These are phyloP conservation scores for Xiphydria camelus DNA, from an alignment of 2,888 invertebrate species.

Conservation along the genomic window DNA sequence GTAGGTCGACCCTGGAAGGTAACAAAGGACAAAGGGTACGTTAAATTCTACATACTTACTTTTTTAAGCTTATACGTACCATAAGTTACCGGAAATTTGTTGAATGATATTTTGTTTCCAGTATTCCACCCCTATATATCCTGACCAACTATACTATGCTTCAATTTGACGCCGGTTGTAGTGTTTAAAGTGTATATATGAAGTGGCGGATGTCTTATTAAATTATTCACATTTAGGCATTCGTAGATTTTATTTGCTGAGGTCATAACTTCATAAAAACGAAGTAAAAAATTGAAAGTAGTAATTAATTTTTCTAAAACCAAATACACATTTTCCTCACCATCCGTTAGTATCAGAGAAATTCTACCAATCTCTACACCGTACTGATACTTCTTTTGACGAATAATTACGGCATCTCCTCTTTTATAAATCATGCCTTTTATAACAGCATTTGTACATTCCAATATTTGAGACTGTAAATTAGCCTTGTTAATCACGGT, in stretches of 20 bases:
- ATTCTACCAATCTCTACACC: slow-evolving; percentile 16
- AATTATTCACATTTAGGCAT: slow-evolving; percentile 9
- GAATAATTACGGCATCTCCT: slow-evolving; percentile 13
- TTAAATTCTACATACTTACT: too few species aligned
- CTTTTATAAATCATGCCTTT: slow-evolving; percentile 11
- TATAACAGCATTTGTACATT: slow-evolving; percentile 11
- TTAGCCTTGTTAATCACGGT: slow-evolving; percentile 2
- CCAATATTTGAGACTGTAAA: slow-evolving; percentile 4
- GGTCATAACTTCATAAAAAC: slow-evolving; percentile 11
- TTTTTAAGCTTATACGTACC: too few species aligned
- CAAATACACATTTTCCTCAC: slow-evolving; percentile 12
- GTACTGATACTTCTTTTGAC: slow-evolving; percentile 16
- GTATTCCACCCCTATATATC: too few species aligned
- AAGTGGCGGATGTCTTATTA: slow-evolving; percentile 16
- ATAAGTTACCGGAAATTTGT: too few species aligned
- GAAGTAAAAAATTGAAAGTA: slow-evolving; percentile 8
- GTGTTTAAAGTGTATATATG: slow-evolving; percentile 10
- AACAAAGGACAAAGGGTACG: too few species aligned
- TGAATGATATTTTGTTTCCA: too few species aligned
- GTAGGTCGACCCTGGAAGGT: too few species aligned
- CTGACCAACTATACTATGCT: slow-evolving; percentile 11
- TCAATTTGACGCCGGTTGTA: slow-evolving; percentile 16
- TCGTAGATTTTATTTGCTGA: slow-evolving; percentile 9
- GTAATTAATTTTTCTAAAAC: slow-evolving; percentile 17
- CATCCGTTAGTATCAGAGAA: slow-evolving; percentile 10